Evolutionary conservation across 2,113 vertebrate species (phyloP).

Genomic region (Misgurnus anguillicaudatus): DNA sequence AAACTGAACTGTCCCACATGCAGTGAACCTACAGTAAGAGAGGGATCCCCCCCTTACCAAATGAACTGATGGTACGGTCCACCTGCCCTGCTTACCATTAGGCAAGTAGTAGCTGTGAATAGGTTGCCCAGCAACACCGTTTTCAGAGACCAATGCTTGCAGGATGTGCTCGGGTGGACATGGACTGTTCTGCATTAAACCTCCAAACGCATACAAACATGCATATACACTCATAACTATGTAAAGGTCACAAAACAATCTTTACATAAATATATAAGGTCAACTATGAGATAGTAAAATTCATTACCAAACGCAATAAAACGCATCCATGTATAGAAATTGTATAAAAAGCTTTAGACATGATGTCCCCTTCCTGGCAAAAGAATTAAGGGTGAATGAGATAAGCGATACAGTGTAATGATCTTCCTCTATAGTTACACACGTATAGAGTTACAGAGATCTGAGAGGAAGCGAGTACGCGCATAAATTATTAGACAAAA

Average conservation of each 20-base stretch:
- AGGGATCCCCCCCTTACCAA: slow-evolving; percentile 23
- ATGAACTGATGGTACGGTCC: slow-evolving; percentile 54
- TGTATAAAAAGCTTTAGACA: background rate
- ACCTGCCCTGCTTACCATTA: slow-evolving; percentile 57
- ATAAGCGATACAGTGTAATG: background rate
- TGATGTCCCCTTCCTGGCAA: background rate
- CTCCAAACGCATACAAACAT: slow-evolving; percentile 22
- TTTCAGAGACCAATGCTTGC: slow-evolving; percentile 52
- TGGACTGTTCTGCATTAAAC: slow-evolving; percentile 32
- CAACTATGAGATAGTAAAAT: background rate
- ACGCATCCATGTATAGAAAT: background rate
- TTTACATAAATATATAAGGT: background rate
- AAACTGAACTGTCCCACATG: background rate
- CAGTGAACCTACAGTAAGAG: background rate
- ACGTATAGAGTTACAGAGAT: background rate
- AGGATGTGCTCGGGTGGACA: slow-evolving; percentile 44
- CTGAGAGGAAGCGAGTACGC: background rate
- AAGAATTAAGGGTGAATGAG: background rate
- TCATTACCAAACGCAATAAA: background rate
- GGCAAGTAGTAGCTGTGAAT: slow-evolving; percentile 58
- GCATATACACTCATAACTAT: background rate
- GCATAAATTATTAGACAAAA: background rate
- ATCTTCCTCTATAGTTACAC: background rate
- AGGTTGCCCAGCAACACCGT: slow-evolving; percentile 65
- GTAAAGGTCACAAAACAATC: background rate